These are phyloP conservation scores for Drosophila mettleri DNA, from an alignment of 2,888 invertebrate genomes.

Conservation along the genomic window DNA sequence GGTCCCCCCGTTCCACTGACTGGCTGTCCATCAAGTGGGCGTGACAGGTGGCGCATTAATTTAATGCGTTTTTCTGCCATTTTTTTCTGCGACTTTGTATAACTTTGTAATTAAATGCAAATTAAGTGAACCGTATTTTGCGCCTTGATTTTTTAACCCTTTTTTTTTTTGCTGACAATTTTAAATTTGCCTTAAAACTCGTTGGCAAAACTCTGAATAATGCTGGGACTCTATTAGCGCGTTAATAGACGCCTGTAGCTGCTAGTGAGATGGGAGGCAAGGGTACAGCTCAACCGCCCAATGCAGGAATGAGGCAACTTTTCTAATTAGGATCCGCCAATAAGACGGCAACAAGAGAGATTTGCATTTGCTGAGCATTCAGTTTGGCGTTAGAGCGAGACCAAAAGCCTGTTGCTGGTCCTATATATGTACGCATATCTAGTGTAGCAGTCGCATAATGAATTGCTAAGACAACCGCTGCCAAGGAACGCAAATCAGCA, in stretches of 20 bases:
- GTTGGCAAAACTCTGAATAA: conserved; percentile 64
- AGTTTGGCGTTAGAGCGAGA: conserved; percentile 4
- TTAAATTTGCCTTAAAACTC: conserved; percentile 57
- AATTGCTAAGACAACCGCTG: conserved; percentile 43
- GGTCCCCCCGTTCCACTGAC: neutral
- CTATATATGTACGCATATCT: conserved; percentile 46
- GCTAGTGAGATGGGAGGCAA: conserved; percentile 3
- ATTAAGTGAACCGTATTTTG: conserved; percentile 70
- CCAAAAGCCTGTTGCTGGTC: conserved; percentile 29
- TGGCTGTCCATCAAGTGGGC: conserved; percentile 10
- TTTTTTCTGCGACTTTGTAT: conserved; percentile 34
- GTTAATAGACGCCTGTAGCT: conserved; percentile 45
- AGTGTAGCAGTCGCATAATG: conserved; percentile 41
- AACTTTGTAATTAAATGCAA: conserved; percentile 78
- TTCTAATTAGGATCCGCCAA: conserved; percentile 68
- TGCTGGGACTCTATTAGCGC: conserved; percentile 61
- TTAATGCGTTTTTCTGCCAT: conserved; percentile 17
- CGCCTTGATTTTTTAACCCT: conserved; percentile 58
- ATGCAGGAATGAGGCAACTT: conserved; percentile 59
- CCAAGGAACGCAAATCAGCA: conserved; percentile 50
- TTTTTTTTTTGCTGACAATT: conserved; percentile 57
- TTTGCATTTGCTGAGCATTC: conserved; percentile 19
- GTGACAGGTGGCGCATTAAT: conserved; percentile 21
- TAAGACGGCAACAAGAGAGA: conserved; percentile 5
- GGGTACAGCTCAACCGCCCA: conserved; percentile 21